These are phyloP conservation scores for Lydus trimaculatus DNA, from an alignment of 2,888 invertebrate genomes.

Conservation along the genomic window DNA sequence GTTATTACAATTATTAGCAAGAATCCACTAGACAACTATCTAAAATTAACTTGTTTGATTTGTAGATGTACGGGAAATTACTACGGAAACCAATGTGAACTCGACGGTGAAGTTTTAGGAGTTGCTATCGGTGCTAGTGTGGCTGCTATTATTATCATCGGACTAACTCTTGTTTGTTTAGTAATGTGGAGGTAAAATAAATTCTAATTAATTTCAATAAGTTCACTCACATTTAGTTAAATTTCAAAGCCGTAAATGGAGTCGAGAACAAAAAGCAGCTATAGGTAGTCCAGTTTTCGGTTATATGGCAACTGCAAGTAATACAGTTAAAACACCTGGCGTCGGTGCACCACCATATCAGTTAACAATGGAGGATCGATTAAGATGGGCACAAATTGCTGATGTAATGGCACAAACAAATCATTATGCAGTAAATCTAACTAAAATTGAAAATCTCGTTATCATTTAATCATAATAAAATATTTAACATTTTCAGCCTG, in stretches of 20 bases:
- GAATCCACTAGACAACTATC: background rate
- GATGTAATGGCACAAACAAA: conserved; percentile 88
- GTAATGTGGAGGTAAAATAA: conserved; percentile 85
- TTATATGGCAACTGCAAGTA: conserved; percentile 78
- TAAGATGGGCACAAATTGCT: conserved; percentile 89
- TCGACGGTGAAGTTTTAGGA: conserved; percentile 90
- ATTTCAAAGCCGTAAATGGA: conserved; percentile 81
- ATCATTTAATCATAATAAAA: background rate
- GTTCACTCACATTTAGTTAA: conserved; percentile 16
- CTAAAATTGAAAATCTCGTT: conserved; percentile 4
- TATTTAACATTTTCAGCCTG: conserved; percentile 65
- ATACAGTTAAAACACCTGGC: conserved; percentile 74
- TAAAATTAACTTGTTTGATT: background rate
- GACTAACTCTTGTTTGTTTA: conserved; percentile 83
- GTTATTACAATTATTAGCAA: conserved; percentile 46
- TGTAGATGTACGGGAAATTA: conserved; percentile 82
- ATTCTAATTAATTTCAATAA: conserved; percentile 11
- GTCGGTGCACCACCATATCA: conserved; percentile 82
- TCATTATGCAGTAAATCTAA: conserved; percentile 78
- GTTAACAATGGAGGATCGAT: conserved; percentile 79
- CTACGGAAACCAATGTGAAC: conserved; percentile 88
- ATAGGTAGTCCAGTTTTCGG: conserved; percentile 86
- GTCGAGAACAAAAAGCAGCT: conserved; percentile 82
- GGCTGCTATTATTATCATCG: conserved; percentile 87
- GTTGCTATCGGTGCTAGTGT: conserved; percentile 91